Evolutionary conservation across 2,888 invertebrate genomes (phyloP).

Genomic region (Xanthorhoe designata): DNA sequence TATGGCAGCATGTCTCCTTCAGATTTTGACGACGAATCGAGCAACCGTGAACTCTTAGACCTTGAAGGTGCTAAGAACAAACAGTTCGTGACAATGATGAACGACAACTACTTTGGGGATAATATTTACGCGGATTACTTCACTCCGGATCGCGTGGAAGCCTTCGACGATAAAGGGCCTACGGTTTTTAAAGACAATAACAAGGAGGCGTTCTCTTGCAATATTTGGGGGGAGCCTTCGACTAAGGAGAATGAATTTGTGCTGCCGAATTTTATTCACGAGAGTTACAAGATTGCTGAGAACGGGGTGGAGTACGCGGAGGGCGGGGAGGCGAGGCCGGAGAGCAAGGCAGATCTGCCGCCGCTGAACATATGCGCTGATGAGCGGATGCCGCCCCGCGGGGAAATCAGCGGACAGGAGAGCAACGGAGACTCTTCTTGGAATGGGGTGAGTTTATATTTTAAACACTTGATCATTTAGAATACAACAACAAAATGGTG

Average conservation of each 20-base stretch:
- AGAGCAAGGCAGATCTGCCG: conserved; percentile 73
- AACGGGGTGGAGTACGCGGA: conserved; percentile 68
- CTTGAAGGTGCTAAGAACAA: conserved; percentile 76
- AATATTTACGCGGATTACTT: conserved; percentile 81
- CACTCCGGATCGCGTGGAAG: conserved; percentile 74
- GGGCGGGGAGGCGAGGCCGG: conserved; percentile 56
- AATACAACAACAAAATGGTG: no score
- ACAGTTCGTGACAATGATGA: conserved; percentile 80
- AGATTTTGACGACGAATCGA: conserved; percentile 75
- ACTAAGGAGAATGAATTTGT: conserved; percentile 77
- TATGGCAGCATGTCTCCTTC: conserved; percentile 69
- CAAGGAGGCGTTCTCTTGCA: conserved; percentile 43
- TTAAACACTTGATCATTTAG: background rate
- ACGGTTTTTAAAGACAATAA: conserved; percentile 62
- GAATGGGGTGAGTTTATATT: conserved; percentile 86
- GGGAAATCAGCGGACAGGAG: conserved; percentile 94
- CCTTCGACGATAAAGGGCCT: conserved; percentile 68
- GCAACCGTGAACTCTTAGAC: conserved; percentile 72
- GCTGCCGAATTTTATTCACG: conserved; percentile 78
- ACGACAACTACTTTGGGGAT: conserved; percentile 80
- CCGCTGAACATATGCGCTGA: conserved; percentile 92
- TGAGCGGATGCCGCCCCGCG: conserved; percentile 94
- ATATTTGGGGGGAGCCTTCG: conserved; percentile 75
- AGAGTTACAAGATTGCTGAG: conserved; percentile 78
- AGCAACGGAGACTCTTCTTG: conserved; percentile 93